A percentile compares a stretch with the other conserved stretches of the same genome.
Evolutionary conservation across 2,797 vertebrate genomes (phyloP).

Genomic region (Sparus aurata): DNA sequence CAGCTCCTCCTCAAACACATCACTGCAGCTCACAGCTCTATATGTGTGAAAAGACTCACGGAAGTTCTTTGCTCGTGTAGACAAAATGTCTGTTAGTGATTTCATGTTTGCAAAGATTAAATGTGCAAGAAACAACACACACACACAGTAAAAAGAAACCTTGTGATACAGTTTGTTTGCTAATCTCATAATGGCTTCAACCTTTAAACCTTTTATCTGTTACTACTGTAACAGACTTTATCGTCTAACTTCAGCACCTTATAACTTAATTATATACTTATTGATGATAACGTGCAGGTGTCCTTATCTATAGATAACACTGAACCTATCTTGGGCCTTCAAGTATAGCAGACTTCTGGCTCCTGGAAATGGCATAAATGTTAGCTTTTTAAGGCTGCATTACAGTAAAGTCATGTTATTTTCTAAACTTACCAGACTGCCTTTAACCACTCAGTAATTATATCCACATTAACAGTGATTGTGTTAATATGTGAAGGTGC

Average conservation of each 20-base stretch:
- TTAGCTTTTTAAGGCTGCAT: too few species aligned
- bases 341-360: not conserved
- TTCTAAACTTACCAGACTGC: too few species aligned
- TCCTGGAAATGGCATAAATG: not conserved
- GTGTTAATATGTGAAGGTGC: too few species aligned
- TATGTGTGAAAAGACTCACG: too few species aligned
- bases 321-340: not conserved
- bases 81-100: too few species aligned
- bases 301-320: constrained; percentile 17
- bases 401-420: too few species aligned
- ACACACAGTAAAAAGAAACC: not conserved
- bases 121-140: too few species aligned
- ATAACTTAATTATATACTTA: not conserved
- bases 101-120: too few species aligned
- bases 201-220: constrained; percentile 7
- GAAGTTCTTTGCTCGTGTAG: too few species aligned
- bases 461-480: too few species aligned
- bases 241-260: constrained; percentile 3
- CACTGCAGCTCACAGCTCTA: constrained; percentile 67
- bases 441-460: too few species aligned
- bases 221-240: not conserved
- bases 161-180: not conserved
- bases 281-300: not conserved
- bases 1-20: constrained; percentile 87
- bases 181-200: not conserved